Percentiles rank a stretch among this genome's conserved stretches.
phyloP scores from a whole-genome alignment of 2,888 invertebrate genomes.

The Cephus spinipes region DNA sequence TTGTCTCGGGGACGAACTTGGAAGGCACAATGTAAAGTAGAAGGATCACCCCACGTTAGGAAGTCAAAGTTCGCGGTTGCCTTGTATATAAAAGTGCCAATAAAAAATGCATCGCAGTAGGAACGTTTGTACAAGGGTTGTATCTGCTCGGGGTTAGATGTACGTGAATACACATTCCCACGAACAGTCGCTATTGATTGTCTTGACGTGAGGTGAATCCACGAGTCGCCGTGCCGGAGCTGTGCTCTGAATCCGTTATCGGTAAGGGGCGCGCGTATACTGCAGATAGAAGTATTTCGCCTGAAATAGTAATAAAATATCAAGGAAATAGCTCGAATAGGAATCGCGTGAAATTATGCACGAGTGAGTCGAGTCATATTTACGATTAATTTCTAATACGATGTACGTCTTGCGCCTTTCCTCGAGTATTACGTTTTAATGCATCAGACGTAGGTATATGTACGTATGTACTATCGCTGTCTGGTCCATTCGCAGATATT shows the following conservation, averaged over 20 bases:
- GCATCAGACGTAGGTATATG: background rate
- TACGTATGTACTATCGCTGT: background rate
- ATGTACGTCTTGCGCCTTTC: background rate
- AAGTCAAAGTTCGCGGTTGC: background rate
- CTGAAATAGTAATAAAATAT: slow-evolving; percentile 4
- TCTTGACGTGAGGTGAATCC: slow-evolving; percentile 49
- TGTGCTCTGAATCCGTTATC: slow-evolving; percentile 40
- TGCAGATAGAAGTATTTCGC: background rate
- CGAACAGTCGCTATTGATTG: slow-evolving; percentile 51
- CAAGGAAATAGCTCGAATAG: background rate
- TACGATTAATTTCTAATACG: background rate
- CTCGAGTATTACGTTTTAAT: background rate
- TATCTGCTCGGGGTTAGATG: background rate
- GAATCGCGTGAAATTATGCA: background rate
- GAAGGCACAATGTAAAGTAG: background rate
- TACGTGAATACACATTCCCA: slow-evolving; percentile 49
- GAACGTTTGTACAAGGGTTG: background rate
- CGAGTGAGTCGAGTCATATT: background rate
- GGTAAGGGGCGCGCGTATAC: background rate
- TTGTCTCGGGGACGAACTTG: background rate
- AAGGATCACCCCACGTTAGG: background rate
- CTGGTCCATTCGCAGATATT: background rate
- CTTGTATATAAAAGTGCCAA: background rate
- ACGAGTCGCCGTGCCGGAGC: slow-evolving; percentile 25
- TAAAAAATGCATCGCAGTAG: background rate